Base-by-base conservation (phyloP, 2,888 invertebrate species). In the Entomobrya multifasciata region DNA sequence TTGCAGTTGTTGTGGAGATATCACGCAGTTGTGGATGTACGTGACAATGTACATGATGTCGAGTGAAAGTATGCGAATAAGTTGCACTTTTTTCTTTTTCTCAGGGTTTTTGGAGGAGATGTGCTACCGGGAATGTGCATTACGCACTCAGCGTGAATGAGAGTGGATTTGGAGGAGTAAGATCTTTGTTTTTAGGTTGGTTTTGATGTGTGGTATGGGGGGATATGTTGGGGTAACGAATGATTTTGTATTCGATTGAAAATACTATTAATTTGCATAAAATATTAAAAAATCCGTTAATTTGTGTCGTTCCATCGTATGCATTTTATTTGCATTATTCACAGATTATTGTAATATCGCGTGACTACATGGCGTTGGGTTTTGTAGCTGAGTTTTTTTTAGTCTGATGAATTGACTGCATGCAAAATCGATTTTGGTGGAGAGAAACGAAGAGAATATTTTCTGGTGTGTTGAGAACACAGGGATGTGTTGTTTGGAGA, bases 371-470 rank as follows among this genome's bases (percentile, higher is more conserved):
- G 47, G 47, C 70, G 25, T 49, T 15, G 41, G n/a, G n/a, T n/a
- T n/a, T n/a, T n/a, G n/a, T n/a, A n/a, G n/a, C 10, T 17, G 13
- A 22, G 15, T 67, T 1, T 67, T 1, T 67, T 41, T 83, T 74
- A 22, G 76, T 67, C 55, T 76, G 76, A 84, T 76, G 84, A 84
- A 84, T 76, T 76, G 77, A 77, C 77, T 84, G 77, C 84, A 84
- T 84, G 84, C 84, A 84, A 84, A 84, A 84, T 84, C 84, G 84
- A 84, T 84, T 84, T 65, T 67, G 76, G 30, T 52, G 11, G 13
- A 36, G 11, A 30, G 25, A 13, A 27, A 47, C 20, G 74, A 49
- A 36, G 27, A 52, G 0, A 13, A 74, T 27, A 36, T 65, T 55
- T 76, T 17, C 15, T n/a, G n/a, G 20, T 20, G 15, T 36, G 36